phyloP scores from a whole-genome alignment of 2,888 invertebrate genomes.

The Drosophila vallismaia region DNA sequence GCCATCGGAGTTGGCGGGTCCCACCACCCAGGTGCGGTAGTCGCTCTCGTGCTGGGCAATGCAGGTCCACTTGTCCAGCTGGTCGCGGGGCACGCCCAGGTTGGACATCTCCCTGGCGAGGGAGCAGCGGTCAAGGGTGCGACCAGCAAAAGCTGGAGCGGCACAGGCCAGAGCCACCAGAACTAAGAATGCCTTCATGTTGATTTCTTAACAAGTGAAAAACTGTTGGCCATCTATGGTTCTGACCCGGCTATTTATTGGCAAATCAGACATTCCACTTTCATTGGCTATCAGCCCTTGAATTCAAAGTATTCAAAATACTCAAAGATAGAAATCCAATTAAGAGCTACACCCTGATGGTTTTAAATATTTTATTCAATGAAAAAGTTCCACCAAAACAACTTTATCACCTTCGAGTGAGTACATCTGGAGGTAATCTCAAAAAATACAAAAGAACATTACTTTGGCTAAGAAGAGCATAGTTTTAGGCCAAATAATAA shows the following conservation, averaged over 20 bases:
- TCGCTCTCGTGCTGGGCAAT: constrained; percentile 74
- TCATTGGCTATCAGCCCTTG: constrained; percentile 10
- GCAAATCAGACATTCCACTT: not conserved
- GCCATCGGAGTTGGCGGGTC: constrained; percentile 84
- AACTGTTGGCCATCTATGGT: constrained; percentile 12
- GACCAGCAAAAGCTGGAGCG: constrained; percentile 23
- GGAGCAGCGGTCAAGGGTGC: constrained; percentile 63
- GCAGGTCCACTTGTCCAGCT: constrained; percentile 77
- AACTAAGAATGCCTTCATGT: constrained; percentile 40
- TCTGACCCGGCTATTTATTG: constrained; percentile 31
- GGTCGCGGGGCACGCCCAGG: constrained; percentile 66
- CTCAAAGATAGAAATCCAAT: constrained; percentile 25
- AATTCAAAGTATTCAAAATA: constrained; percentile 8
- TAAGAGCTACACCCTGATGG: constrained; percentile 1
- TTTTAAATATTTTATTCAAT: constrained; percentile 18
- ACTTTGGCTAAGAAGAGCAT: constrained; percentile 7
- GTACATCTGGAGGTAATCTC: constrained; percentile 15
- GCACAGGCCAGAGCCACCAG: constrained; percentile 26
- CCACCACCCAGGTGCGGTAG: constrained; percentile 83
- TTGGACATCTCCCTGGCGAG: constrained; percentile 73
- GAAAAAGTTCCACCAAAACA: constrained; percentile 1
- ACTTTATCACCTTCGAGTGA: constrained; percentile 12
- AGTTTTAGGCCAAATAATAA: constrained; percentile 30
- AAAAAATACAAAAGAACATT: constrained; percentile 20
- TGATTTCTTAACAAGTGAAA: constrained; percentile 11